A percentile compares a stretch with the other conserved stretches of the same genome.
phyloP scores from a whole-genome alignment of 2,888 invertebrate species.

The Tromatobia lineatoria region DNA sequence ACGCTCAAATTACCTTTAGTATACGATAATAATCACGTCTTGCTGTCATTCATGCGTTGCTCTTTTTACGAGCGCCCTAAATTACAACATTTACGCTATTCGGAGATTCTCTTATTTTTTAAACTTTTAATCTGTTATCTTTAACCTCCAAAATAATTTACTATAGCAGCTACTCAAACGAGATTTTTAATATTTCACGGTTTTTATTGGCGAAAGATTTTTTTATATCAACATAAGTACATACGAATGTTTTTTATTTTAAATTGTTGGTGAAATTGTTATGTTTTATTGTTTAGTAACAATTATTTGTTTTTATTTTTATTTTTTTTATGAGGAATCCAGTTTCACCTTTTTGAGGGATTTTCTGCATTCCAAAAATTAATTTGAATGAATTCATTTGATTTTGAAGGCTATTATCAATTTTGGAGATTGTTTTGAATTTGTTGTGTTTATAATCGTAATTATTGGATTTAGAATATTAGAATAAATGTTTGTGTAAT shows the following conservation, averaged over 20 bases:
- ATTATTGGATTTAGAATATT: background rate
- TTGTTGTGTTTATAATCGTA: no score
- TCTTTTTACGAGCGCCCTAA: no score
- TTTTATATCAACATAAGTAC: background rate
- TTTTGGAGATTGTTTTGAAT: no score
- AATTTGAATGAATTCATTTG: no score
- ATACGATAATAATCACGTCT: background rate
- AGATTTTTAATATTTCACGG: background rate
- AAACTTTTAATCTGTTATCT: background rate
- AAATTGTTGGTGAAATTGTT: background rate
- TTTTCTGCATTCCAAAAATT: background rate
- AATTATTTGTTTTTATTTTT: no score
- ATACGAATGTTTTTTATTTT: background rate
- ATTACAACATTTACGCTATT: background rate
- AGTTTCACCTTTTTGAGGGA: background rate
- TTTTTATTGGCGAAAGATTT: no score
- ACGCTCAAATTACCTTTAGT: background rate
- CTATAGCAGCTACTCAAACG: background rate
- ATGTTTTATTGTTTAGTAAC: background rate
- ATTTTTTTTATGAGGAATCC: background rate
- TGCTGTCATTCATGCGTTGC: background rate
- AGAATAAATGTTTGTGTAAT: no score
- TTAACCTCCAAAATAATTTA: background rate
- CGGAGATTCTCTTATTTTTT: background rate
- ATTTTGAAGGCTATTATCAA: no score